Conservation (phyloP, 2,888 invertebrate genomes). For the Choristoneura rosaceana region DNA sequence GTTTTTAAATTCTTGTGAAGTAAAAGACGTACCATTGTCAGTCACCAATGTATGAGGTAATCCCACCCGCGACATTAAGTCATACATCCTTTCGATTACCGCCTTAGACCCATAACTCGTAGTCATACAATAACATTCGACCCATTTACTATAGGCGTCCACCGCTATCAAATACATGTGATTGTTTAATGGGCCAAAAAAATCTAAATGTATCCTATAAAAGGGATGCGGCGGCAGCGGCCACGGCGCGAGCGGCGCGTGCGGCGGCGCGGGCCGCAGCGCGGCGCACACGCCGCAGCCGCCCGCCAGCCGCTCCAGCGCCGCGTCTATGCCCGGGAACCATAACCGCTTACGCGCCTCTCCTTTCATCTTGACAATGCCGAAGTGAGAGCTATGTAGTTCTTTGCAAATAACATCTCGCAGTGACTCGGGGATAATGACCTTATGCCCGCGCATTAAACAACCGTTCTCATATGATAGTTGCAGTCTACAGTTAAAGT, state of each 20-base stretch:
- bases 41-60: conserved; percentile 27
- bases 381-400: conserved; percentile 22
- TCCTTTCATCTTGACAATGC: conserved; percentile 40
- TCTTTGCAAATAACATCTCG: not conserved
- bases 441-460: conserved; percentile 35
- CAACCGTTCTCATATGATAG: conserved; percentile 37
- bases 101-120: conserved; percentile 3
- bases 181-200: conserved; percentile 32
- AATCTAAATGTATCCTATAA: conserved; percentile 18
- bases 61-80: conserved; percentile 37
- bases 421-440: conserved; percentile 20
- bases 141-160: conserved; percentile 3
- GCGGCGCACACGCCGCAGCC: conserved; percentile 12
- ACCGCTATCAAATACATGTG: conserved; percentile 12
- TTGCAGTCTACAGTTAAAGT: conserved; percentile 36
- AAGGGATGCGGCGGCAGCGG: conserved; percentile 11
- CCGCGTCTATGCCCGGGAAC: conserved; percentile 39
- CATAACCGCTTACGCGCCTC: conserved; percentile 31
- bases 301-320: conserved; percentile 10
- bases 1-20: conserved; percentile 37
- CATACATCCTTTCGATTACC: conserved; percentile 34
- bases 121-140: not conserved
- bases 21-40: conserved; percentile 43
- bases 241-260: conserved; percentile 31
- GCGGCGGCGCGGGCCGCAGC: conserved; percentile 24